Evolutionary conservation across 2,888 invertebrate species (phyloP).

Genomic region (Oscheius sp.): DNA sequence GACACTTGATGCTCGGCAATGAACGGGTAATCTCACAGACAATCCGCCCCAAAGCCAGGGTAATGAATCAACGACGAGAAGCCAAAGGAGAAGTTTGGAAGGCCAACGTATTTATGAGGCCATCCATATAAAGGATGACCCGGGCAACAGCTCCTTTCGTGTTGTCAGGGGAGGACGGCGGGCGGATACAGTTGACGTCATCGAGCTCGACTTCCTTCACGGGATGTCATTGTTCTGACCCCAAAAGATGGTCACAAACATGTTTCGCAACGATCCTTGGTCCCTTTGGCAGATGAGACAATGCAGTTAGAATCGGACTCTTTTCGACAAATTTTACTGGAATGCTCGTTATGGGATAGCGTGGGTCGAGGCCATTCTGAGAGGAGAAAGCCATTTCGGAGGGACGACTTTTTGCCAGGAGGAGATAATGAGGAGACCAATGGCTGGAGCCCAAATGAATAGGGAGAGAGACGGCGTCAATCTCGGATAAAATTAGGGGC

Average conservation of each 20-base stretch:
- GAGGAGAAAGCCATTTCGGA: conserved; percentile 7
- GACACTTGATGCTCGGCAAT: conserved; percentile 34
- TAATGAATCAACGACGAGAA: conserved; percentile 15
- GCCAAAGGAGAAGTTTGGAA: neutral
- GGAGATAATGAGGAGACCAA: conserved; percentile 25
- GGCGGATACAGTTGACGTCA: neutral
- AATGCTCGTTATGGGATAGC: conserved; percentile 26
- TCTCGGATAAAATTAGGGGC: conserved; percentile 25
- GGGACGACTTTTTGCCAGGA: conserved; percentile 26
- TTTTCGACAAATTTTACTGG: conserved; percentile 13
- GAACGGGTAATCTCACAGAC: conserved; percentile 32
- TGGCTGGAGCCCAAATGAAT: neutral
- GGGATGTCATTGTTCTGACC: no score
- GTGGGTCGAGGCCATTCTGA: conserved; percentile 28
- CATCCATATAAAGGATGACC: neutral
- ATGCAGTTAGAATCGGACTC: conserved; percentile 8
- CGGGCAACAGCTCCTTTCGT: neutral
- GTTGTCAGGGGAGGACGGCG: neutral
- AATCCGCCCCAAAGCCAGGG: neutral
- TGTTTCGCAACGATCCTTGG: conserved; percentile 8
- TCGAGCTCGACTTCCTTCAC: no score
- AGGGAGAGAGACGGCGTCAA: conserved; percentile 6
- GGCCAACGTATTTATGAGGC: neutral
- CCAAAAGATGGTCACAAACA: neutral
- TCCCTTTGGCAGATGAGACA: neutral